Conservation (phyloP, 1,140 invertebrate species). For the Orchestia grillus region DNA sequence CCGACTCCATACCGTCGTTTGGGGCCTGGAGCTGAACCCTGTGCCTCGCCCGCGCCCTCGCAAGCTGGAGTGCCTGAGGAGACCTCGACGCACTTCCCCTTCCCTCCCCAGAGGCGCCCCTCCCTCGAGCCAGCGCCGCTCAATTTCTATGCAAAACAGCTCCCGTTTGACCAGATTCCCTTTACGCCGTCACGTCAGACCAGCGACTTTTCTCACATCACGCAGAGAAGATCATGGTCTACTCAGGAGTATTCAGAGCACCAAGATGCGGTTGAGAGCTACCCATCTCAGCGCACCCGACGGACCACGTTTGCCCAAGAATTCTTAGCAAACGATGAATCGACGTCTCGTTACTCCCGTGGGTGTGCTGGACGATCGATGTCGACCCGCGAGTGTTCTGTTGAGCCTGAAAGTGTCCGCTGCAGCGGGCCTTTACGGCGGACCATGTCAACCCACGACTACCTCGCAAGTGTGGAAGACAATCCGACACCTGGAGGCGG, state of each 20-base stretch:
- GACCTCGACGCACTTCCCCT: not conserved
- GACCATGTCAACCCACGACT: not conserved
- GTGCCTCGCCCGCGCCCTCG: not conserved
- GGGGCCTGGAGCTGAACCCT: not conserved
- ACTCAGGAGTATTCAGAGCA: not conserved
- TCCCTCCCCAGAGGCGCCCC: not conserved
- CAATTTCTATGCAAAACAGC: not conserved
- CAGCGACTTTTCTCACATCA: not conserved
- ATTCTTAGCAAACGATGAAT: not conserved
- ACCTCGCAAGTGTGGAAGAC: not conserved
- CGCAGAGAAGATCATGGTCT: not conserved
- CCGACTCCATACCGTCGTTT: not conserved
- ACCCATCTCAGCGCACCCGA: not conserved
- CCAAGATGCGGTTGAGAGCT: not conserved
- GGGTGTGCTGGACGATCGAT: not conserved
- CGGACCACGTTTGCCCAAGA: not conserved
- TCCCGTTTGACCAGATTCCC: not conserved
- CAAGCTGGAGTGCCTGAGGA: not conserved
- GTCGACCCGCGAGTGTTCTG: not conserved
- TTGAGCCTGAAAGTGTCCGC: not conserved
- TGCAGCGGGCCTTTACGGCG: not conserved
- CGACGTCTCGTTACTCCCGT: not conserved
- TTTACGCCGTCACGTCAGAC: not conserved
- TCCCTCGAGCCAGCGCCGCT: not conserved
- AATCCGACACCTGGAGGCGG: not conserved